These are phyloP conservation scores for Microtus montanus DNA, from an alignment of 2,113 vertebrate species.

Conservation along the genomic window DNA sequence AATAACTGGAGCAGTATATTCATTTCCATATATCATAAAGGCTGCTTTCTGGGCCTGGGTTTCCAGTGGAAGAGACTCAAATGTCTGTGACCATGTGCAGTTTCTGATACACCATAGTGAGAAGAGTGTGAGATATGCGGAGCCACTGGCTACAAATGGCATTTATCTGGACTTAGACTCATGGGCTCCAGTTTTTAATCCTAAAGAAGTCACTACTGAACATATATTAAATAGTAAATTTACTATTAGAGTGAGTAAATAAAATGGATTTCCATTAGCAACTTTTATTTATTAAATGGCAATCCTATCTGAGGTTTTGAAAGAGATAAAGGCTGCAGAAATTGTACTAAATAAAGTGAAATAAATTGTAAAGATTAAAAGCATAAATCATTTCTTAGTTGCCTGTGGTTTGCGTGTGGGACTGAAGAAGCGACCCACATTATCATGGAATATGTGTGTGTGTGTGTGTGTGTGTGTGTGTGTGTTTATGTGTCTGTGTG, in stretches of 20 bases:
- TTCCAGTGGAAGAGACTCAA: conserved; percentile 91
- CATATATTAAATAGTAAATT: neutral
- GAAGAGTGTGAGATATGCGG: conserved; percentile 88
- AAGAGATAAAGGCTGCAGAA: neutral
- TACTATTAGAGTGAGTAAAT: neutral
- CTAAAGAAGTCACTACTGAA: conserved; percentile 85
- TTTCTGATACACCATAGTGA: conserved; percentile 96
- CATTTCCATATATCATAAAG: conserved; percentile 93
- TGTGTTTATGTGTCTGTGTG: neutral
- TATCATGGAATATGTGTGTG: neutral
- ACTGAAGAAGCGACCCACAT: neutral
- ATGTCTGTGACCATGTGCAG: conserved; percentile 89
- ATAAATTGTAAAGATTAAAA: neutral
- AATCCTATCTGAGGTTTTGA: neutral
- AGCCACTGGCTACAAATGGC: conserved; percentile 96
- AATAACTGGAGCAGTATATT: conserved; percentile 89
- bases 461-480: neutral
- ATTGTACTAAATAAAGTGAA: neutral
- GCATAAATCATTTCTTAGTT: neutral
- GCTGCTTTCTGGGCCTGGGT: conserved; percentile 92
- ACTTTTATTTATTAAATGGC: neutral
- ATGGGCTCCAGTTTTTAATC: conserved; percentile 90
- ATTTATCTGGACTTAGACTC: conserved; percentile 95
- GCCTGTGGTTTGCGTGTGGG: neutral
- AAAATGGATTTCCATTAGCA: neutral